Evolutionary conservation across 2,113 vertebrate genomes (phyloP).

Genomic region (Lutjanus erythropterus): DNA sequence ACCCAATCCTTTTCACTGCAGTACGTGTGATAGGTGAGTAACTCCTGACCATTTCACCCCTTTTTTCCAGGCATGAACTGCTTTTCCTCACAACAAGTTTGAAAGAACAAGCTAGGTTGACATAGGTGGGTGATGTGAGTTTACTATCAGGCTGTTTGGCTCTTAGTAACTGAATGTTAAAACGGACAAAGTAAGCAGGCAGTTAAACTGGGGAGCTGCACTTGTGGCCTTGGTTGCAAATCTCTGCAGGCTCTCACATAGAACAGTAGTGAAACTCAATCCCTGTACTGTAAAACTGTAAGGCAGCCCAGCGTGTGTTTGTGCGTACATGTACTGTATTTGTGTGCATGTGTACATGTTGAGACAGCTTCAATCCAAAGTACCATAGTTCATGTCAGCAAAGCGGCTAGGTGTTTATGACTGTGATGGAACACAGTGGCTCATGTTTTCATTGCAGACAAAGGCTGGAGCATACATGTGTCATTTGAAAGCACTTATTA

Average conservation of each 20-base stretch:
- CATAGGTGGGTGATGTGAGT: not conserved
- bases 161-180: not conserved
- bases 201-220: not conserved
- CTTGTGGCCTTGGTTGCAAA: slow-evolving; percentile 20
- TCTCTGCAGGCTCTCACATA: slow-evolving; percentile 21
- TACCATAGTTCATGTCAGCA: slow-evolving; percentile 51
- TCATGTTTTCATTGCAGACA: slow-evolving; percentile 19
- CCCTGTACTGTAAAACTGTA: too few species aligned
- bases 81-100: not conserved
- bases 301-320: slow-evolving; percentile 26
- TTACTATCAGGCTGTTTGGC: not conserved
- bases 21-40: not conserved
- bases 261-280: slow-evolving; percentile 40
- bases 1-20: not conserved
- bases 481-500: not conserved
- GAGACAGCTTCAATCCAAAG: slow-evolving; percentile 49
- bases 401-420: slow-evolving; percentile 54
- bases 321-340: slow-evolving; percentile 29
- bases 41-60: not conserved
- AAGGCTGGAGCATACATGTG: not conserved
- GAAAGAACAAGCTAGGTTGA: not conserved
- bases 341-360: slow-evolving; percentile 42
- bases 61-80: not conserved
- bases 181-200: slow-evolving; percentile 2
- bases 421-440: slow-evolving; percentile 33